These are phyloP conservation scores for Myotis planiceps DNA, from an alignment of 2,797 vertebrate genomes.

Conservation along the genomic window DNA sequence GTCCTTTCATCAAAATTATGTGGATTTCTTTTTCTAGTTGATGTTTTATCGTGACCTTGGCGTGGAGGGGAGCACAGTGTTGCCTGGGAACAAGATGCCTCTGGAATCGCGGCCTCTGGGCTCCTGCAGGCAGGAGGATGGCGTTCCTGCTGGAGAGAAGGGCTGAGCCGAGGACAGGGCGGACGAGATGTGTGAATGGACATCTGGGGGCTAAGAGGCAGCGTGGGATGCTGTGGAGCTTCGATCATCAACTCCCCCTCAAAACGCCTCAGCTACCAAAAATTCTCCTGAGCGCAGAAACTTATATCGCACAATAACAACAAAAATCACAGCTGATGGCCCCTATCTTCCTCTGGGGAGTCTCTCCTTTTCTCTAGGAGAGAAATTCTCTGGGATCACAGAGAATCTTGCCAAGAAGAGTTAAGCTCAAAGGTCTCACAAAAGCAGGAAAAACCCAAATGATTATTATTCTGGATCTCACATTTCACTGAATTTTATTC, in stretches of 20 bases:
- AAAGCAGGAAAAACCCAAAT: background rate
- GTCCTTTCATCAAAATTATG: background rate
- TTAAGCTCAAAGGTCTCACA: constrained; percentile 6
- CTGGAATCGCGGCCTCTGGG: background rate
- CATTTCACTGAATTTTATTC: background rate
- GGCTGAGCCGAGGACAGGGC: background rate
- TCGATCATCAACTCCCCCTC: background rate
- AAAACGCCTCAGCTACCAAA: background rate
- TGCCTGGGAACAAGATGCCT: background rate
- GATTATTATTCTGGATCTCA: background rate
- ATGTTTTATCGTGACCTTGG: background rate
- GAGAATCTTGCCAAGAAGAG: background rate
- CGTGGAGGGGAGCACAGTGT: background rate
- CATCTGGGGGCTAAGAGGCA: background rate
- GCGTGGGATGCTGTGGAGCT: background rate
- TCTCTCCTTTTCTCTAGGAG: background rate
- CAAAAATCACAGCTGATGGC: background rate
- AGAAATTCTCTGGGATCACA: background rate
- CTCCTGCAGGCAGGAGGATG: background rate
- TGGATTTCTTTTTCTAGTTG: background rate
- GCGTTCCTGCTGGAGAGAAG: background rate
- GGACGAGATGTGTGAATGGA: background rate
- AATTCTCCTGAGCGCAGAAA: background rate
- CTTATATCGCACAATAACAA: background rate
- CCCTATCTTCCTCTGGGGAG: background rate